These are phyloP conservation scores for Dicrostonyx torquatus DNA, from an alignment of 2,797 vertebrate genomes.

Conservation along the genomic window DNA sequence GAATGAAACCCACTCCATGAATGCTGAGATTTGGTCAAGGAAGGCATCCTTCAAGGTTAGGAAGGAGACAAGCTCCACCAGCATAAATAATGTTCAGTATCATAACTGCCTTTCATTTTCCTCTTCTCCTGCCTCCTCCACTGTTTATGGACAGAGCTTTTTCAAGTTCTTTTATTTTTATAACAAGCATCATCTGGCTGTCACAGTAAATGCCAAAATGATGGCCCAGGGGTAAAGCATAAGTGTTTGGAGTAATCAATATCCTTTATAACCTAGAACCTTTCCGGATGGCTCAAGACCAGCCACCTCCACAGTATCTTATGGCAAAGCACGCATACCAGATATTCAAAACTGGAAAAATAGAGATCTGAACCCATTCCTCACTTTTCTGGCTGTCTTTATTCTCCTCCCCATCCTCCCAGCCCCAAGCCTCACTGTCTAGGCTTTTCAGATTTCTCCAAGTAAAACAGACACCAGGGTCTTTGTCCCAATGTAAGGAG, in stretches of 20 bases:
- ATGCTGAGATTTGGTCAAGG: neutral
- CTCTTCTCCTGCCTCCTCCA: neutral
- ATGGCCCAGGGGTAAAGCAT: neutral
- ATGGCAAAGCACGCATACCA: neutral
- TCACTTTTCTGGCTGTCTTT: neutral
- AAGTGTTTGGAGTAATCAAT: neutral
- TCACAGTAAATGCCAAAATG: neutral
- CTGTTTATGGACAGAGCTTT: neutral
- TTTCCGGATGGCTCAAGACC: neutral
- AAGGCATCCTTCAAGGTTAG: neutral
- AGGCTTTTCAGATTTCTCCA: neutral
- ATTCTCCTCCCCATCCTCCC: neutral
- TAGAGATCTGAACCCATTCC: neutral
- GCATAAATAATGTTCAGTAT: neutral
- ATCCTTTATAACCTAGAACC: neutral
- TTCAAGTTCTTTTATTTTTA: neutral
- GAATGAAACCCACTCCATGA: neutral
- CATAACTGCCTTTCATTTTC: neutral
- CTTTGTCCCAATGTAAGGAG: neutral
- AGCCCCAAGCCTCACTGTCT: neutral
- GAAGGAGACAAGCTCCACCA: rapidly evolving
- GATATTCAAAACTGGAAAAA: neutral
- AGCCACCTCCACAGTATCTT: neutral
- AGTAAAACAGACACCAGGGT: neutral
- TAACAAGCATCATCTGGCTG: neutral